Base-by-base conservation (phyloP, 1,140 invertebrate species). In the Apis laboriosa region DNA sequence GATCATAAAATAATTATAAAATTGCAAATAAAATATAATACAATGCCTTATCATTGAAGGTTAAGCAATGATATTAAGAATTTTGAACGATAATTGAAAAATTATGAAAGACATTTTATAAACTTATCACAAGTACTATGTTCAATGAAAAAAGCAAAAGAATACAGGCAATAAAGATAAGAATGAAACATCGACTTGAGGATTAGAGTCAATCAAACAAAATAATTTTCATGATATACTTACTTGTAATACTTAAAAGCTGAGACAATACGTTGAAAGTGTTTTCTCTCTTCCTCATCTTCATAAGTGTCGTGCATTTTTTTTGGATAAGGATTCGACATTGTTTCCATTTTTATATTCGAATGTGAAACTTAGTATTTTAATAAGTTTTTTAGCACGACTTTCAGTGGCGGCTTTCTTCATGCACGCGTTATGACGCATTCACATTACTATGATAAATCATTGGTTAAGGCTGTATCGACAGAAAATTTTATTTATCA, bases 211-310 rank as follows among this genome's bases (percentile, higher is more conserved):
- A 55, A 58, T 15, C 56, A 66, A 15, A 58, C 56, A 15, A 61
- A 66, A 55, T 9, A n/a, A 58, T 43, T 15, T 70, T 58, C 12
- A 15, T 19, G 9, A 19, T 24, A 19, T 90, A 94, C 94, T 95
- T 92, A 97, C 97, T 96, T 97, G 94, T 98, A 98, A 92, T 96
- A 96, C 94, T 95, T 96, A 91, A 97, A 98, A 75, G 97, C 97
- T 85, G 96, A 95, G 4, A 98, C 95, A 86, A 98, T 97, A 34
- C 96, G 95, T 85, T 96, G 95, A 93, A 97, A 98, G 92, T 98
- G 97, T 83, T 96, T 95, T 86, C 95, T 95, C 91, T 98, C 97
- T 90, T 96, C 95, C 56, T 95, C 96, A 79, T 96, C 95, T 74
- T 96, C 95, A 72, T 94, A 94, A 8, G 90, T 91, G 64, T 91